Conservation (phyloP, 2,797 vertebrate genomes). For the Paramormyrops hopkinsi region DNA sequence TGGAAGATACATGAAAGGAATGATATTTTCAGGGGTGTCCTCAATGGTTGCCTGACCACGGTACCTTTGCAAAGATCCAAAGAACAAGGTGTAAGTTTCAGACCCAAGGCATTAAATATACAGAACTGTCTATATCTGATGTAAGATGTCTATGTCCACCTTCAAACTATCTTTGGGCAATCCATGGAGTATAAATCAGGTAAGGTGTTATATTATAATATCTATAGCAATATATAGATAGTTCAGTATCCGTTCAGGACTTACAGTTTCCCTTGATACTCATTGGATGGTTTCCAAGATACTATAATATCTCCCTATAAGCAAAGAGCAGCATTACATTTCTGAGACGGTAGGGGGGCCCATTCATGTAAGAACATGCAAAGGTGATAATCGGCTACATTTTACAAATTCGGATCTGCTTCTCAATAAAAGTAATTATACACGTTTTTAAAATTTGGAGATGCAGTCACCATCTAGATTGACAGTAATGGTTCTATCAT, state of each 20-base stretch:
- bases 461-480: not conserved
- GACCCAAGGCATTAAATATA: not conserved
- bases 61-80: conserved; percentile 40
- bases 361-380: not conserved
- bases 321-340: not conserved
- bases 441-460: not conserved
- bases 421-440: not conserved
- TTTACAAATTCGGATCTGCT: not conserved
- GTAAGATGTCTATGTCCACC: not conserved
- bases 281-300: conserved; percentile 52
- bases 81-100: not conserved
- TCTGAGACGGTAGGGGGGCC: not conserved
- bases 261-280: conserved; percentile 55
- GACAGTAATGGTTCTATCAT: not conserved
- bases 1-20: conserved; percentile 53
- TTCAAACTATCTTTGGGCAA: not conserved
- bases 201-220: not conserved
- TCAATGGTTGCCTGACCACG: conserved; percentile 52
- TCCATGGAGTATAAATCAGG: not conserved
- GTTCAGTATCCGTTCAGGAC: not conserved
- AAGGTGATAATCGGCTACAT: not conserved
- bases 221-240: not conserved
- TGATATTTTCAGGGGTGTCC: conserved; percentile 44
- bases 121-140: conserved; percentile 8
- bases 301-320: conserved; percentile 53